Base-by-base conservation (phyloP, 2,113 vertebrate genomes). In the Dipodomys merriami region DNA sequence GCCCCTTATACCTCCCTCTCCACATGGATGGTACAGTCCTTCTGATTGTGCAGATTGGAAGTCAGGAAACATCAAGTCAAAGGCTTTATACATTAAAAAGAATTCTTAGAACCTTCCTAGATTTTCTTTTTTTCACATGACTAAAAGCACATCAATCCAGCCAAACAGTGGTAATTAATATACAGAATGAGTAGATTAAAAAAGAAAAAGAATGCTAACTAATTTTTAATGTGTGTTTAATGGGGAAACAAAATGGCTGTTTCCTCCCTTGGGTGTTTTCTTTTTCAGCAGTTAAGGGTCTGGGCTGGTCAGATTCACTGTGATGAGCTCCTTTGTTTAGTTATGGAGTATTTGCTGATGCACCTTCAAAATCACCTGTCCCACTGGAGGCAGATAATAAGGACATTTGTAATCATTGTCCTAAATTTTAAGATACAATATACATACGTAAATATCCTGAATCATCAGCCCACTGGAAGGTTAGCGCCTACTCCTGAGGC, bases 391-490 rank as follows among this genome's bases (percentile, higher is more conserved):
- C 11, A 18, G n/a, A 13, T 86, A 25, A 73, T 76, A 39, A 68
- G 27, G 46, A 83, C 93, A 57, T 84, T 81, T 81, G 6, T 68
- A 74, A 92, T 77, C 67, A 83, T 77, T 93, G 30, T 86, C 64
- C 7, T 72, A 1, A 6, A 84, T 83, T 68, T 86, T 71, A 87
- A 95, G 33, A 27, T 77, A 44, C 53, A 62, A 62, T 91, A 68
- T 68, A 86, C 65, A 93, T 91, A 35, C 12, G 73, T 71, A 86
- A 95, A 46, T 72, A 65, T 44, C 27, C 7, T 10, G 53, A 95
- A 29, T 62, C n/a, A n/a, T 6, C 5, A 69, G 71, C 29, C 60
- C 88, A 53, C 46, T 53, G 7, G 33, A 73, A 22, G 39, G 19
- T 90, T 79, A 78, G 1, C 18, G 33, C 19, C 5, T 44, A 33